These are phyloP conservation scores for Euthynnus affinis DNA, from an alignment of 2,797 vertebrate species.

Conservation along the genomic window DNA sequence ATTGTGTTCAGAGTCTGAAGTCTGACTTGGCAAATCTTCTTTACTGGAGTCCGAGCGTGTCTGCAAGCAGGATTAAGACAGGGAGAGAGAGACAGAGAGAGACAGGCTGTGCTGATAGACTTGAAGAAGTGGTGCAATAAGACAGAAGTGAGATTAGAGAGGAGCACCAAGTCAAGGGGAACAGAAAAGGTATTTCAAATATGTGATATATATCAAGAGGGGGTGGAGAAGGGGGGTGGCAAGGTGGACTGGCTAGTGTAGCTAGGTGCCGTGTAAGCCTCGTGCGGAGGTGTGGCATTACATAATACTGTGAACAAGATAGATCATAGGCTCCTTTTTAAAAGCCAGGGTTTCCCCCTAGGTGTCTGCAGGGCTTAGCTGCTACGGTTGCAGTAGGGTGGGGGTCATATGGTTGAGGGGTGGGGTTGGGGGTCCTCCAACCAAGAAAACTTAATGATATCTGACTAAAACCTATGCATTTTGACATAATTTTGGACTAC, in stretches of 20 bases:
- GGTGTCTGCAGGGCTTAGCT: neutral
- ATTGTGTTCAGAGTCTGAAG: slow-evolving; percentile 87
- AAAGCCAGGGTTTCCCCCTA: neutral
- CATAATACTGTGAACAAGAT: slow-evolving; percentile 30
- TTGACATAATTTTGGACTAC: too few relatives aligned
- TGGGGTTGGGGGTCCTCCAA: too few relatives aligned
- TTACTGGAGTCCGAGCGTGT: slow-evolving; percentile 87
- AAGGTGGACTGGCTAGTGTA: slow-evolving; percentile 8
- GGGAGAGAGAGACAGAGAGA: slow-evolving; percentile 22
- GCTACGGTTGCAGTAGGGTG: neutral
- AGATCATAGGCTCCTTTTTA: slow-evolving; percentile 6
- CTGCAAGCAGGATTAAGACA: slow-evolving; percentile 85
- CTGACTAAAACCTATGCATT: too few relatives aligned
- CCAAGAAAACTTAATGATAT: too few relatives aligned
- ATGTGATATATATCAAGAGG: slow-evolving; percentile 46
- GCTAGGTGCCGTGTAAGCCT: slow-evolving; percentile 20
- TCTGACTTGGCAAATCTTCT: slow-evolving; percentile 91
- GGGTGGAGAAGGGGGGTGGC: neutral
- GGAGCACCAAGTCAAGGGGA: slow-evolving; percentile 18
- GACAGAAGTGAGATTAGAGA: slow-evolving; percentile 52
- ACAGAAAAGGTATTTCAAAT: slow-evolving; percentile 48
- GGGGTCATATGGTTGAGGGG: too few relatives aligned
- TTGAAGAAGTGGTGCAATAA: slow-evolving; percentile 14
- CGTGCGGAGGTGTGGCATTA: slow-evolving; percentile 48
- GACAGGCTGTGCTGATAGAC: slow-evolving; percentile 7